Evolutionary conservation across 2,797 vertebrate species (phyloP), one percentile per base, ranked within the genome.

Genomic region (Liasis olivaceus): DNA sequence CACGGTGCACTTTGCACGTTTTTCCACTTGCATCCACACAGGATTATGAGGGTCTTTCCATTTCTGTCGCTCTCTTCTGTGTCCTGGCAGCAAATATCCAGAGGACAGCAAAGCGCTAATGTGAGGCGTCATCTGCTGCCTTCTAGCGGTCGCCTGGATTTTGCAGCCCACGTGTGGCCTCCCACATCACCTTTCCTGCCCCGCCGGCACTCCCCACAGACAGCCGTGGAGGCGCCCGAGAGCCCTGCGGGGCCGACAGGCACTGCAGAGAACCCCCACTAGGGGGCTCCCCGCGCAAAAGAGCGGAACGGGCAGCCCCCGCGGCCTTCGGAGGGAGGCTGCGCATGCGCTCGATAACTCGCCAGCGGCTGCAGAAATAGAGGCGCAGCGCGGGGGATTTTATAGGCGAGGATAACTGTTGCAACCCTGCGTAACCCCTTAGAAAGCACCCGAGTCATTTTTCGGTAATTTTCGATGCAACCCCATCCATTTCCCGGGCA

Each of bases 141-240:
- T 36, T 72, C 28, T 17, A 72, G 66, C 17, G 5, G 14, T 20
- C 15, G 0, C 31, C 69, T 0, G 6, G n/a, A 2, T 72, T 72
- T 36, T 36, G 15, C 15, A 36, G 31, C 31, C 69, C 17, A 36
- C 15, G 36, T 9, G 9, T 0, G 5, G 31, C 7, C 31, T 22
- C 69, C 17, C 17, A 20, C 31, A 77, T 42, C 2, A 15, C 66
- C 1, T 20, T 77, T 17, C 31, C 31, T 77, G 17, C 20, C 31
- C 31, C 1, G 0, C 31, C 1, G 1, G 17, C 17, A 42, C 69
- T 77, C 20, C 69, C 69, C 36, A 77, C 31, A 42, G 31, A 7
- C 20, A 17, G 31, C 17, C 0, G 0, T 36, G 31, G 31, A 20
- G 17, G 69, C 1, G 2, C 12, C 0, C 4, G 4, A n/a, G 64